Conservation (phyloP, 2,888 invertebrate genomes). For the Myathropa florea region DNA sequence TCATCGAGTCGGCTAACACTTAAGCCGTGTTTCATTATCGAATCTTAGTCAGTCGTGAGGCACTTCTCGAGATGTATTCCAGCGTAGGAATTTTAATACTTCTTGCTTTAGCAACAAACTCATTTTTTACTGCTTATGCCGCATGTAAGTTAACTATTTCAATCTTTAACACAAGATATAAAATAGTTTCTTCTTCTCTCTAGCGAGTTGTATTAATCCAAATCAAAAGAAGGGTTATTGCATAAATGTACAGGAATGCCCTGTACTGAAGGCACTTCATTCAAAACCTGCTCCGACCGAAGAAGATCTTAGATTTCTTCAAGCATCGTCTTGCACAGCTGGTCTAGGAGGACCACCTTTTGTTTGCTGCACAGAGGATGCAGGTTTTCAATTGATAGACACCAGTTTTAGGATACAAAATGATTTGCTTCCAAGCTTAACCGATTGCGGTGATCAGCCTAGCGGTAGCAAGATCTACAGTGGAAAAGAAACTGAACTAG, state of each 20-base stretch:
- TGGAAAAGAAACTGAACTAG: conserved; percentile 83
- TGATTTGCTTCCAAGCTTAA: conserved; percentile 57
- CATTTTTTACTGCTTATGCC: not conserved
- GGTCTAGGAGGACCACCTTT: conserved; percentile 61
- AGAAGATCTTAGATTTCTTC: conserved; percentile 46
- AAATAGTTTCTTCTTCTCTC: not conserved
- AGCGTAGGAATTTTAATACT: not conserved
- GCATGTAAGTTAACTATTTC: conserved; percentile 24
- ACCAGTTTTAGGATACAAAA: not conserved
- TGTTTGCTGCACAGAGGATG: conserved; percentile 68
- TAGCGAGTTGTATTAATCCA: conserved; percentile 56
- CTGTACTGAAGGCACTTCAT: conserved; percentile 26
- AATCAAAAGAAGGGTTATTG: conserved; percentile 62
- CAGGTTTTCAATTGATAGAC: not conserved
- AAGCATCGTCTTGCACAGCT: conserved; percentile 57
- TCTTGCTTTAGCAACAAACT: not conserved
- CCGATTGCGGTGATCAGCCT: conserved; percentile 73
- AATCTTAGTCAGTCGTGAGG: conserved; percentile 14
- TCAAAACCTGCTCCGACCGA: conserved; percentile 9
- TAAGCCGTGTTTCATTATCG: not conserved
- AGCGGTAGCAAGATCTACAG: conserved; percentile 83
- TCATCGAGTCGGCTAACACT: not conserved
- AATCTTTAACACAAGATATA: not conserved
- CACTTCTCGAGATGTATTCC: conserved; percentile 39
- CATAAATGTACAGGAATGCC: conserved; percentile 67